Evolutionary conservation across 1,140 invertebrate genomes (phyloP), one percentile per base, ranked within the genome.

Genomic region (Atta colombica): DNA sequence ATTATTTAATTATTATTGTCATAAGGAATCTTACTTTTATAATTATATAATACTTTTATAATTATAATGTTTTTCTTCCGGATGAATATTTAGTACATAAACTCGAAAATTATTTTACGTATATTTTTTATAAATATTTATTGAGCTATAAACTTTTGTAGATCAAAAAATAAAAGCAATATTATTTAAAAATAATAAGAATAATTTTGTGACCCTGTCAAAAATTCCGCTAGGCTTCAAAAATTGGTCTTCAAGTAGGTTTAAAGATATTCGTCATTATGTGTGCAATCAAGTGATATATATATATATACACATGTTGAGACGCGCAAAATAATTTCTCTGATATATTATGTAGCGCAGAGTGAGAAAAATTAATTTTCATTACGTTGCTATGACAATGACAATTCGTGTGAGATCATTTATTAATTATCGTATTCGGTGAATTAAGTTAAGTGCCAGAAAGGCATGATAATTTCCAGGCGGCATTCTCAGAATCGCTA

Each of bases 371-470:
- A 81, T 81, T 25, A 35, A 45, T 81, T 81, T 71, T n/a, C 35
- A 71, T 81, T 81, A 81, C 31, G 78, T 81, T 81, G 78, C 66
- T 28, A 71, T 81, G 66, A 58, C 77, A 81, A 58, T 81, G 21
- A 53, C 3, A 31, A 71, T 71, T 58, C 21, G 49, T 49, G 66
- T 63, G 58, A 39, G 28, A 66, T 81, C 78, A 71, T 81, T 71
- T 71, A 71, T 71, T 81, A 81, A 81, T 81, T 81, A 71, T 35
- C 39, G 65, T 51, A 51, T 81, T 81, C 65, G 78, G 35, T 71
- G 78, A 81, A 81, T 71, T 28, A 58, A 81, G 21, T 58, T 16
- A 51, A 71, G 21, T 71, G 65, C 21, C 35, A 60, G 8, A 35
- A 71, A 58, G 78, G 21, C 31, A 10, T 21, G 51, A 10, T n/a